These are phyloP conservation scores for Marronus borbonicus DNA, from an alignment of 2,888 invertebrate genomes.

Conservation along the genomic window DNA sequence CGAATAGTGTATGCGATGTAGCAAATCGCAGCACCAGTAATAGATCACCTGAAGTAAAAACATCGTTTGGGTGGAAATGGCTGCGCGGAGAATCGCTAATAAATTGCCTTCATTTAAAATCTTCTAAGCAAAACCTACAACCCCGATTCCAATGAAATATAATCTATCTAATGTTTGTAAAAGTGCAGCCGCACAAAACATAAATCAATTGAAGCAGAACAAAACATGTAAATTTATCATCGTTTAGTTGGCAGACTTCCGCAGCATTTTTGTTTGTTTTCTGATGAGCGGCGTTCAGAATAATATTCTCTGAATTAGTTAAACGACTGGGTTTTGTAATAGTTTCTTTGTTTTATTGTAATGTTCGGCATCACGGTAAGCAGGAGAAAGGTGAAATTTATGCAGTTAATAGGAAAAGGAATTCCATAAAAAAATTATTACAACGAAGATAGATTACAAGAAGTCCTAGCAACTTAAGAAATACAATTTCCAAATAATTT, in stretches of 20 bases:
- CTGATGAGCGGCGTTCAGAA: background rate
- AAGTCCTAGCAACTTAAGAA: too few relatives aligned
- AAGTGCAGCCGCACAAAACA: background rate
- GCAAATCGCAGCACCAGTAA: background rate
- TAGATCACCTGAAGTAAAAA: background rate
- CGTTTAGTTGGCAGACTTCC: background rate
- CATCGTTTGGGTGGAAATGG: slow-evolving; percentile 4
- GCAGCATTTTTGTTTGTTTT: background rate
- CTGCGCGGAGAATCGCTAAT: background rate
- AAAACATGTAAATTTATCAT: slow-evolving; percentile 7
- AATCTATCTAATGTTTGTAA: background rate
- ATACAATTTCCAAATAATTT: too few relatives aligned
- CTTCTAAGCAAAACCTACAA: background rate
- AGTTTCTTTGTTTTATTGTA: background rate
- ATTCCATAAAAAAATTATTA: too few relatives aligned
- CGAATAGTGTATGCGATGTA: too few relatives aligned
- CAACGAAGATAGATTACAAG: too few relatives aligned
- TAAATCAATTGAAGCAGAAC: slow-evolving; percentile 7
- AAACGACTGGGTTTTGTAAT: background rate
- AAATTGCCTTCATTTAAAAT: slow-evolving; percentile 5
- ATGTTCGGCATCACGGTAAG: too few relatives aligned
- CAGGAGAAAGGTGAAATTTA: too few relatives aligned
- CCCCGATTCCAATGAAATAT: background rate
- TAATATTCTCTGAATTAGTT: background rate
- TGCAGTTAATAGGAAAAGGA: too few relatives aligned